Base-by-base conservation (phyloP, 2,888 invertebrate genomes). In the Camponotus fellah region DNA sequence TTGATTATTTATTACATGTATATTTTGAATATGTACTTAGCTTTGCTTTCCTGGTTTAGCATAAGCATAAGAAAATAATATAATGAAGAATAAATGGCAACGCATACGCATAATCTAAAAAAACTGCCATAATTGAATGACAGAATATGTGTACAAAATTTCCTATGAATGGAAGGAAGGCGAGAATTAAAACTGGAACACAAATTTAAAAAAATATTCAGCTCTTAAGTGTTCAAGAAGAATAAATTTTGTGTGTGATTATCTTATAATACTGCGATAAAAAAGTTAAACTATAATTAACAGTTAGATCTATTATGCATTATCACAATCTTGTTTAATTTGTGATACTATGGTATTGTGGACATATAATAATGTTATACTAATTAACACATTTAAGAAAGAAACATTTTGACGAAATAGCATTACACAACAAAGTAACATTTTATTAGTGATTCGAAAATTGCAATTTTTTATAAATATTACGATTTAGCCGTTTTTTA, bases 191-290 rank as follows among this genome's bases (percentile, higher is more conserved):
- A 46, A 12, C 46, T 34, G 79, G 14, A 60, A 71, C n/a, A 14
- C 40, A 58, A 58, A 37, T 21, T 43, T 21, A 46, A 46, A 60
- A 12, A 64, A 66, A 17, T 46, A 49, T 62, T 32, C 49, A 34
- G 34, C 12, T 80, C 26, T 72, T 37, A 26, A 72, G 53, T 12
- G 68, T 56, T 43, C 32, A 53, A 8, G 49, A 43, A 56, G 17
- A 12, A 12, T 68, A 58, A 26, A 53, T 60, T 60, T 71, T 49
- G 4, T 37, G 72, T 37, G 26, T 49, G 32, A 34, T 60, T 46
- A 62, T 46, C 46, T 49, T 37, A 49, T 56, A 80, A 79, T 80
- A 60, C 21, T 80, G 37, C 79, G 79, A 72, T 80, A 68, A 37
- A 80, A 80, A 71, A 37, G n/a, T 60, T 37, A 49, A 62, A 46